phyloP scores from a whole-genome alignment of 2,797 vertebrate species.

The Onychomys arenicola region DNA sequence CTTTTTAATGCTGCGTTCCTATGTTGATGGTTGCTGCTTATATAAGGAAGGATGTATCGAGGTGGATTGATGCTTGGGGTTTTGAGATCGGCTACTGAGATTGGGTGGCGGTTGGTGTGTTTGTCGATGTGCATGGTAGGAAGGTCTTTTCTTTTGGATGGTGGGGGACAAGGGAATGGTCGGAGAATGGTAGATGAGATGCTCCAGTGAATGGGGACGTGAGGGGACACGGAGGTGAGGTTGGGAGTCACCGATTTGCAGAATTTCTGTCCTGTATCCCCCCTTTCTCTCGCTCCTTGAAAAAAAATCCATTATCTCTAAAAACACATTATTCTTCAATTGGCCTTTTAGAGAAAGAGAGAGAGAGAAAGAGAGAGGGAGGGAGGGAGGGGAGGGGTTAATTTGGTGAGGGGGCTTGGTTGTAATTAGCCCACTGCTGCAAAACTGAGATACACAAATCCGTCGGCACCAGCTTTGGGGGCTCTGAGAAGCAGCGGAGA shows the following conservation, averaged over 20 bases:
- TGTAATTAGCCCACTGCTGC: conserved; percentile 92
- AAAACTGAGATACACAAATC: conserved; percentile 92
- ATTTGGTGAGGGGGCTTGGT: conserved; percentile 88
- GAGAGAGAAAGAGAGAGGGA: conserved; percentile 65
- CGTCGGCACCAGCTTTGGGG: conserved; percentile 88
- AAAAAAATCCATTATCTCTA: conserved; percentile 90
- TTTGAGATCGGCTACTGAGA: conserved; percentile 89
- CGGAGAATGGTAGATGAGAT: conserved; percentile 80
- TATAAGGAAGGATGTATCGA: conserved; percentile 89
- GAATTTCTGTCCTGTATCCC: conserved; percentile 86
- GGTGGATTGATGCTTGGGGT: conserved; percentile 89
- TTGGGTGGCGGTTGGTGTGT: conserved; percentile 85
- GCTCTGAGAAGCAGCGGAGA: conserved; percentile 83
- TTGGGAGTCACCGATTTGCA: conserved; percentile 86
- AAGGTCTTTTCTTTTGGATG: conserved; percentile 85
- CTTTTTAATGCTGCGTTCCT: conserved; percentile 86
- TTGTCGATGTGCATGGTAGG: conserved; percentile 83
- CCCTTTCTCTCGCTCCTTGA: conserved; percentile 85
- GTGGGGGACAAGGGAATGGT: conserved; percentile 82
- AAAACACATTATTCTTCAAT: conserved; percentile 91
- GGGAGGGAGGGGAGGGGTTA: conserved; percentile 88
- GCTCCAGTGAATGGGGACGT: conserved; percentile 76
- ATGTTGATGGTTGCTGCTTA: conserved; percentile 91
- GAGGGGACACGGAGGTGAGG: conserved; percentile 86
- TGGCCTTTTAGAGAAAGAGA: conserved; percentile 75